phyloP scores from a whole-genome alignment of 2,797 vertebrate species.

The Hippoglossus hippoglossus region DNA sequence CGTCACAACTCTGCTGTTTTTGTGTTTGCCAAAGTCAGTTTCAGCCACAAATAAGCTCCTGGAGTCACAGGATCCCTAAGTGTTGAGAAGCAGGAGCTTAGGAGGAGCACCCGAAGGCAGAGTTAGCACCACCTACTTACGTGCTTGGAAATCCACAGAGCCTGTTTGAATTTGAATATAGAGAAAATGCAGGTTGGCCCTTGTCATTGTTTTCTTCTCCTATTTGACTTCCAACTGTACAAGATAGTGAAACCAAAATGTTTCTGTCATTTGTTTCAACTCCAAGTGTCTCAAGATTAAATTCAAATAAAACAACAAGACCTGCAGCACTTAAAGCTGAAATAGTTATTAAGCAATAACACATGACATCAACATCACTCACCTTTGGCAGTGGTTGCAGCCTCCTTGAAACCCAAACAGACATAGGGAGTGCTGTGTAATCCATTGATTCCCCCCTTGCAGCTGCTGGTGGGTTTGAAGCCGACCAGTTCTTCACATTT shows the following conservation, averaged over 20 bases:
- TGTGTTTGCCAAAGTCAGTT: background rate
- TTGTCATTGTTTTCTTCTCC: constrained; percentile 3
- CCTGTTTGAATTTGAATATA: constrained; percentile 50
- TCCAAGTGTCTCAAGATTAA: background rate
- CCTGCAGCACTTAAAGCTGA: background rate
- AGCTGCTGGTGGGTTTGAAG: constrained; percentile 79
- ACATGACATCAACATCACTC: constrained; percentile 35
- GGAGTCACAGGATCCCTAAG: background rate
- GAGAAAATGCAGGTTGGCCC: constrained; percentile 25
- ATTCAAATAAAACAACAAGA: background rate
- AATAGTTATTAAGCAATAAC: constrained; percentile 11
- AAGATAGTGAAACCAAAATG: background rate
- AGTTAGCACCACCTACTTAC: constrained; percentile 33
- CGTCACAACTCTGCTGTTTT: background rate
- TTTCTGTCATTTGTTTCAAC: background rate
- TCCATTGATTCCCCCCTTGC: constrained; percentile 80
- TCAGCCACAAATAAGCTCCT: background rate
- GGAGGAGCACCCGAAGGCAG: constrained; percentile 42
- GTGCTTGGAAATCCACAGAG: constrained; percentile 33
- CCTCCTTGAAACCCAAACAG: constrained; percentile 81
- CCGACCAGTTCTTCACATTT: constrained; percentile 74
- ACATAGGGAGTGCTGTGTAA: constrained; percentile 79
- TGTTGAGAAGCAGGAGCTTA: background rate
- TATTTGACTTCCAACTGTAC: background rate
- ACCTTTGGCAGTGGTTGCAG: constrained; percentile 83